phyloP scores from a whole-genome alignment of 1,140 invertebrate species.

The Argopecten irradians region DNA sequence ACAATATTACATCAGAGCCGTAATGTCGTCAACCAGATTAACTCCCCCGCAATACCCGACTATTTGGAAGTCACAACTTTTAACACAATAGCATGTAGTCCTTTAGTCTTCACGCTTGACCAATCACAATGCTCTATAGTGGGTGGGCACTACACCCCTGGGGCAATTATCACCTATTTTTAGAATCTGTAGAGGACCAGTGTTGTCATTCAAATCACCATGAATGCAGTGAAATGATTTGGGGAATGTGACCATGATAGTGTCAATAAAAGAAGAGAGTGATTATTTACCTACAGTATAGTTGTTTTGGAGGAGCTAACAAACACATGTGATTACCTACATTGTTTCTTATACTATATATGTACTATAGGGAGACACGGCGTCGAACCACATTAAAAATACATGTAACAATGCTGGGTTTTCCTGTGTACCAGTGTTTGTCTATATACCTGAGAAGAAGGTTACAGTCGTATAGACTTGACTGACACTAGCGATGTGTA shows the following conservation, averaged over 20 bases:
- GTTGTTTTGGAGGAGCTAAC: no score
- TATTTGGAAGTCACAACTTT: not conserved
- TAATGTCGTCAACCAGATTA: not conserved
- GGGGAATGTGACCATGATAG: not conserved
- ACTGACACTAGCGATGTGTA: not conserved
- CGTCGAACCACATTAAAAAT: not conserved
- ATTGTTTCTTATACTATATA: not conserved
- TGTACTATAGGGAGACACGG: not conserved
- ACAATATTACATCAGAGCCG: not conserved
- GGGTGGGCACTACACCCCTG: not conserved
- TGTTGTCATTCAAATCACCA: not conserved
- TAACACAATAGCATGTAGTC: not conserved
- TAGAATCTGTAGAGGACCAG: not conserved
- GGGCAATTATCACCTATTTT: slow-evolving; percentile 16
- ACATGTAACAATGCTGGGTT: not conserved
- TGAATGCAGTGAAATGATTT: not conserved
- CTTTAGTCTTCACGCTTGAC: not conserved
- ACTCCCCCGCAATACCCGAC: not conserved
- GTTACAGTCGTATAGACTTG: not conserved
- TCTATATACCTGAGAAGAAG: not conserved
- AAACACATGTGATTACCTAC: not conserved
- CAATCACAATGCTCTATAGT: not conserved
- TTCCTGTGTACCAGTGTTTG: not conserved
- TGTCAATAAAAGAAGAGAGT: not conserved
- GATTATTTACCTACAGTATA: not conserved